phyloP scores from a whole-genome alignment of 2,797 vertebrate genomes.

The Centropyge bicolor region DNA sequence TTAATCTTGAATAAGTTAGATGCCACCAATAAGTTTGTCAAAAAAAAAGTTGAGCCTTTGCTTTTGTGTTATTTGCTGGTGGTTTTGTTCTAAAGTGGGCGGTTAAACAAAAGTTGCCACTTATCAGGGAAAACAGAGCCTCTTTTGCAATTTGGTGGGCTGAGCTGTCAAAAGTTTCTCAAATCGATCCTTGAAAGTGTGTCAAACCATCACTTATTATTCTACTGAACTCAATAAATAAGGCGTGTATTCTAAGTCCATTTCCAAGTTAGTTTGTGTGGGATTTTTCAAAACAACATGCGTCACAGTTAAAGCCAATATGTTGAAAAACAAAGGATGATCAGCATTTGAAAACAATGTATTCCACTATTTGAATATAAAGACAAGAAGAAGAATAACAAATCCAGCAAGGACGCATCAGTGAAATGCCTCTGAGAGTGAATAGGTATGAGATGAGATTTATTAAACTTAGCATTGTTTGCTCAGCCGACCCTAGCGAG shows the following conservation, averaged over 20 bases:
- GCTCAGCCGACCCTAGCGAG: too few species aligned
- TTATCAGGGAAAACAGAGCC: conserved; percentile 28
- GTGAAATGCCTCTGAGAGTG: too few species aligned
- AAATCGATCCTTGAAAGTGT: conserved; percentile 5
- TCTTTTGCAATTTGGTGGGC: conserved; percentile 33
- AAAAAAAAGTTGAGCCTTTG: neutral
- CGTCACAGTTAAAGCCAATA: neutral
- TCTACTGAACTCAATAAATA: neutral
- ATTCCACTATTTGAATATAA: too few species aligned
- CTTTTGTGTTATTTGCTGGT: neutral
- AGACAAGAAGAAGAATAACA: too few species aligned
- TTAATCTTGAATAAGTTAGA: neutral
- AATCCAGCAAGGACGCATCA: too few species aligned
- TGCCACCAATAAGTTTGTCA: conserved; percentile 2
- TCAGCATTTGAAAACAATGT: neutral
- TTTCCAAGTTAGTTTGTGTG: neutral
- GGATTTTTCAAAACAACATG: neutral
- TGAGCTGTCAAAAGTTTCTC: conserved; percentile 39
- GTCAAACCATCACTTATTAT: neutral
- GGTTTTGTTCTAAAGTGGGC: conserved; percentile 35
- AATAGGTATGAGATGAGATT: too few species aligned
- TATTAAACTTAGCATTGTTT: too few species aligned
- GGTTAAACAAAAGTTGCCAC: conserved; percentile 27
- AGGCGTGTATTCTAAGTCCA: neutral
- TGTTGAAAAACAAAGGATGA: too few species aligned